Evolutionary conservation across 2,797 vertebrate genomes (phyloP), one percentile per base, ranked within the genome.

Genomic region (Heteromormyrus szaboi): DNA sequence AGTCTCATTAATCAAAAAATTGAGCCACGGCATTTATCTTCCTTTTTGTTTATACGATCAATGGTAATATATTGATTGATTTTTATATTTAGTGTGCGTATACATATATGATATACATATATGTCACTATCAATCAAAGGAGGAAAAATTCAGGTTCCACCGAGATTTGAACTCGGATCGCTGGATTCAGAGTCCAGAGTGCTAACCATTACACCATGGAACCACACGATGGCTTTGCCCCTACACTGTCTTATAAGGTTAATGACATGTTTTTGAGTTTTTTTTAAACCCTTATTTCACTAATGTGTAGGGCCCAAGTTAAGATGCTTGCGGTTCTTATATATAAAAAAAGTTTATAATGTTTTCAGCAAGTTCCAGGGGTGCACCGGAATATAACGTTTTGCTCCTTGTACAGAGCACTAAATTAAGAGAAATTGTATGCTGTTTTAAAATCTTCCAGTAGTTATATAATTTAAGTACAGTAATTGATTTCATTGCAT

Each of bases 131-230:
- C 50, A 19, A 41, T 37, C 17, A 8, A 65, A 48, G 3, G 8
- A 48, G 5, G 25, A 29, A 68, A 85, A 50, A 1, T 0, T 25
- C 0, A 93, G 93, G 93, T 93, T 92, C 93, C 90, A 93, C 93
- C 92, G 93, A 93, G 92, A 93, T 93, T 93, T 93, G 93, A 93
- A 93, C 93, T 93, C 93, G 93, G 93, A 93, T 93, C 93, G 93
- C 93, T 93, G 93, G 93, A 93, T 93, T 93, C 93, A 93, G 93
- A 93, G 93, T 93, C 93, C 92, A 93, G 93, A 93, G 93, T 93
- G 93, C 93, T 93, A 93, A 93, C 93, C 93, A 92, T 93, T 93
- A 93, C 93, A 93, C 93, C 93, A 93, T 93, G 90, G 93, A 93
- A 93, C 93, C 93, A 9, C 2, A 46, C 14, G 37, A 9, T 17